These are phyloP conservation scores for Drosophila heteroneura DNA, from an alignment of 2,888 invertebrate genomes.

Conservation along the genomic window DNA sequence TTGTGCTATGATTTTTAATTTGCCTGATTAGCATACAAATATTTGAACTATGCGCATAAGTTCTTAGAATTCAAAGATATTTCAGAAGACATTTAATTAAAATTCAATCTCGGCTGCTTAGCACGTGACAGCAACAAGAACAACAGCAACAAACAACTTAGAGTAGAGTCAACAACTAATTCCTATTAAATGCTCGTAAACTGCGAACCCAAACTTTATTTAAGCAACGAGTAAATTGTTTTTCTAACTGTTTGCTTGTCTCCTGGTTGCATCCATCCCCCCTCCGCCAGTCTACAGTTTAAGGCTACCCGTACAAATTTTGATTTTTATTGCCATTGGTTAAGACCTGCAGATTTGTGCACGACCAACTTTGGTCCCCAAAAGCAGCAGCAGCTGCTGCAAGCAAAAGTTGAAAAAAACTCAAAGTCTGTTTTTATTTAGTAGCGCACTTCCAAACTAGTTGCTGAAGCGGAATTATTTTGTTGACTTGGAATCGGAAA, in stretches of 20 bases:
- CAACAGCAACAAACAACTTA: slow-evolving; percentile 19
- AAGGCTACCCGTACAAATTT: slow-evolving; percentile 51
- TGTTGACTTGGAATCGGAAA: slow-evolving; percentile 3
- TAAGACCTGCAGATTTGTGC: slow-evolving; percentile 43
- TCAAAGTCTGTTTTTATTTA: slow-evolving; percentile 2
- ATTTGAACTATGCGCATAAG: slow-evolving; percentile 15
- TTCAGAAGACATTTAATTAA: slow-evolving; percentile 47
- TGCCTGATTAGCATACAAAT: slow-evolving; percentile 45
- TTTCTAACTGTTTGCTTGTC: slow-evolving; percentile 28
- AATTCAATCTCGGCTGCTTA: slow-evolving; percentile 47
- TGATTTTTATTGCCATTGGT: slow-evolving; percentile 62
- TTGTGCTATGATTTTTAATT: slow-evolving; percentile 27
- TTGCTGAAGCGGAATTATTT: slow-evolving; percentile 33
- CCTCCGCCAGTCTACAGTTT: slow-evolving; percentile 8
- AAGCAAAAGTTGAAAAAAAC: slow-evolving; percentile 6
- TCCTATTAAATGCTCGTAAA: slow-evolving; percentile 21
- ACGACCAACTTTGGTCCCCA: slow-evolving; percentile 37
- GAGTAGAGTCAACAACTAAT: slow-evolving; percentile 40
- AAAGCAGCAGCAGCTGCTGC: slow-evolving; percentile 11
- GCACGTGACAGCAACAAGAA: slow-evolving; percentile 33
- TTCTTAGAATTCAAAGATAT: neutral
- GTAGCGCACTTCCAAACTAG: slow-evolving; percentile 24
- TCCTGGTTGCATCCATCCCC: neutral
- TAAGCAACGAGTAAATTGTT: slow-evolving; percentile 37
- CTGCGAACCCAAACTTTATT: neutral